Evolutionary conservation across 2,888 invertebrate genomes (phyloP), one percentile per base, ranked within the genome.

Genomic region (Dichetophora obliterata): DNA sequence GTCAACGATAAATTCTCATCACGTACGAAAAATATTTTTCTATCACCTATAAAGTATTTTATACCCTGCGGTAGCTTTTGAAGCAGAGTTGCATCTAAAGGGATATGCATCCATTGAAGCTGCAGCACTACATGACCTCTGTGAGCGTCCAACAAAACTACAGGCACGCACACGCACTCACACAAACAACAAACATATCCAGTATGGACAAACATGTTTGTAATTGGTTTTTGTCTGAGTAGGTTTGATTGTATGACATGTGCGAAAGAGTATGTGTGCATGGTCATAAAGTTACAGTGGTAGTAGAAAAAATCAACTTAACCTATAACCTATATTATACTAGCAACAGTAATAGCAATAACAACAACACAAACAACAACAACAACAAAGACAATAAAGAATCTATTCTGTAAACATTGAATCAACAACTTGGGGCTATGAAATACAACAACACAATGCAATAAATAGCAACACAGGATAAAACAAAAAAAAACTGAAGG

Each of bases 21-120:
- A 87, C 87, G 87, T 86, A 85, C 85, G 83, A 83, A 84, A 87
- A 86, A 86, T 87, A 87, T 86, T 86, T 86, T 85, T 83, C 83
- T 83, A 84, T 85, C 85, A 85, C 84, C 85, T 84, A 82, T 82
- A 82, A 83, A 84, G 80, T 80, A 83, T 84, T 84, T 84, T 78
- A 79, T 78, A 80, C 78, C 84, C 82, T 76, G 80, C 75, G 82
- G 83, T 81, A 82, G 80, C 61, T 76, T 80, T 81, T 43, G 16
- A 16, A 22, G 19, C 54, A 19, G 54, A 19, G 54, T 48, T 43
- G 16, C n/a, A 16, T 37, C 8, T 9, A 8, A 37, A 43, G 43
- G 43, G 43, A 43, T n/a, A n/a, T n/a, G n/a, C n/a, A n/a, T 11
- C 43, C 43, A 43, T 1, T 43, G 43, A n/a, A n/a, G 43, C 43